Evolutionary conservation across 2,888 invertebrate genomes (phyloP).

Genomic region (Tinea pellionella): DNA sequence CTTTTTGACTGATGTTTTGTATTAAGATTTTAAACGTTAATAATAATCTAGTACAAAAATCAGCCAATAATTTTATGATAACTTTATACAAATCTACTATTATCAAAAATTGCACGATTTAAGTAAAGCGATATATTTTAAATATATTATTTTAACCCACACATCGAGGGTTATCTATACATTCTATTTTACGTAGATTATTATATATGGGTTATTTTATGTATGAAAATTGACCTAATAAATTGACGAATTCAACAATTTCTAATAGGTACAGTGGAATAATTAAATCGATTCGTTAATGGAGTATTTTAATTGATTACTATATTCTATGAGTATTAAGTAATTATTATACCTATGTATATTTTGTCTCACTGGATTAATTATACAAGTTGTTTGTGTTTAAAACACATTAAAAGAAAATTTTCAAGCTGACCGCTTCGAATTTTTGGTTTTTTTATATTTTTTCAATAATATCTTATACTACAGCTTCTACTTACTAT

Average conservation of each 20-base stretch:
- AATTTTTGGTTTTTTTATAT: constrained; percentile 51
- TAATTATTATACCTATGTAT: constrained; percentile 20
- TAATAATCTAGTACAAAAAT: no score
- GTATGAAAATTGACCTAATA: background rate
- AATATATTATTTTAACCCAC: background rate
- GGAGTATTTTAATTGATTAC: background rate
- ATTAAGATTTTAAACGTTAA: no score
- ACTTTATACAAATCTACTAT: constrained; percentile 2
- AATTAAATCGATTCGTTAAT: background rate
- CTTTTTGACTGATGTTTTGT: no score
- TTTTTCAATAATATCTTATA: constrained; percentile 40
- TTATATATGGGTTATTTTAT: background rate
- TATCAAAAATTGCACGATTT: constrained; percentile 61
- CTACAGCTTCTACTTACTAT: constrained; percentile 42
- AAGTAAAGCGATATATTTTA: constrained; percentile 56
- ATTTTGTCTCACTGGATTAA: constrained; percentile 24
- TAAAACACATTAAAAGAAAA: constrained; percentile 51
- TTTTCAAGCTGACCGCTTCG: constrained; percentile 67
- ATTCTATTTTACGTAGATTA: background rate
- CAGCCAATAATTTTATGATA: background rate
- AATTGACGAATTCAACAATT: background rate
- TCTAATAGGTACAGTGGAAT: background rate
- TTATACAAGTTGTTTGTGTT: constrained; percentile 47
- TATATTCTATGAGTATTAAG: constrained; percentile 58
- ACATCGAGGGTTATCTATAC: constrained; percentile 1